A percentile compares a stretch with the other conserved stretches of the same genome.
phyloP scores from a whole-genome alignment of 1,140 invertebrate species.

The Zaprionus inermis region DNA sequence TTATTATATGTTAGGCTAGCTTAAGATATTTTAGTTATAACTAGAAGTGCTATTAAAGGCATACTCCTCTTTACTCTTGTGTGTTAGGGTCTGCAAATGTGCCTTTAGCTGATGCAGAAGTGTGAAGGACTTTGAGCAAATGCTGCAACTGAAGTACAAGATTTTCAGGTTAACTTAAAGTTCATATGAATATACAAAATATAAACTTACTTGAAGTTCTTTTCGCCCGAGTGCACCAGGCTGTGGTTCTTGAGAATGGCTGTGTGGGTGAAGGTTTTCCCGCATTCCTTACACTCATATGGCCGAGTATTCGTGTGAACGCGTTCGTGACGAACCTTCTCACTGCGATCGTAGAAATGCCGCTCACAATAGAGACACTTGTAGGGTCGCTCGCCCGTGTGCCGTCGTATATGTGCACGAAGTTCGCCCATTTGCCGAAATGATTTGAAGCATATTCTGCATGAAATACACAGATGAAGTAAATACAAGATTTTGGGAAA shows the following conservation, averaged over 20 bases:
- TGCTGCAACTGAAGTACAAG: conserved; percentile 52
- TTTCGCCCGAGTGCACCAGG: conserved; percentile 69
- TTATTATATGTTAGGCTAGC: conserved; percentile 8
- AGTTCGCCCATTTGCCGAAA: conserved; percentile 77
- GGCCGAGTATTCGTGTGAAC: conserved; percentile 87
- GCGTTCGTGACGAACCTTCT: conserved; percentile 71
- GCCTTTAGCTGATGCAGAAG: conserved; percentile 75
- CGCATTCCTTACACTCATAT: conserved; percentile 86
- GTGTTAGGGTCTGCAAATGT: conserved; percentile 71
- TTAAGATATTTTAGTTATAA: conserved; percentile 3
- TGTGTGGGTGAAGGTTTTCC: conserved; percentile 86
- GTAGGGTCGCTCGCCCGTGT: conserved; percentile 75
- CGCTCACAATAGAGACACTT: conserved; percentile 76
- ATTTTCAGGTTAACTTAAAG: neutral
- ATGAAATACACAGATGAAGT: neutral
- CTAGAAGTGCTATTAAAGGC: conserved; percentile 8
- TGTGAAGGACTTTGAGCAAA: conserved; percentile 73
- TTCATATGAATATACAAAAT: neutral
- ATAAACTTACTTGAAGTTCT: conserved; percentile 61
- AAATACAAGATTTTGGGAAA: neutral
- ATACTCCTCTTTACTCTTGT: conserved; percentile 61
- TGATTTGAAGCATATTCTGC: conserved; percentile 68
- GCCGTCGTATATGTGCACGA: conserved; percentile 71
- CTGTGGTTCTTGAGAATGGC: conserved; percentile 76
- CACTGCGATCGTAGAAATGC: conserved; percentile 76